Percentiles rank a stretch among this genome's conserved stretches.
Evolutionary conservation across 2,113 vertebrate genomes (phyloP).

Genomic region (Colossoma macropomum): DNA sequence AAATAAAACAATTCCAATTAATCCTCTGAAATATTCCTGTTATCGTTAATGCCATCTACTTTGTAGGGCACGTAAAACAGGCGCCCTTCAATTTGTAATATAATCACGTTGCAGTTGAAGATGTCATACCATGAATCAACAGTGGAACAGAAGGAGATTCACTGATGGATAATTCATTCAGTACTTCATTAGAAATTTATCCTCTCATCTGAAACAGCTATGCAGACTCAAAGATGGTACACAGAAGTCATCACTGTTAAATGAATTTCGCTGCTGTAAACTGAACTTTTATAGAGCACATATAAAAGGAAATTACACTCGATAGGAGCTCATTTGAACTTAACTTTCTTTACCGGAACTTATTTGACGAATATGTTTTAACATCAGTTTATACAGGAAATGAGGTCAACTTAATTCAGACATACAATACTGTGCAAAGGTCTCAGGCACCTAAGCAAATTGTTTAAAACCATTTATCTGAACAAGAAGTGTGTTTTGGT

Average conservation of each 20-base stretch:
- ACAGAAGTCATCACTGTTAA: neutral
- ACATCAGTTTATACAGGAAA: no score
- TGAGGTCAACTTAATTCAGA: no score
- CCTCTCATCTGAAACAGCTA: neutral
- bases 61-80: neutral
- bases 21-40: conserved; percentile 43
- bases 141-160: conserved; percentile 10
- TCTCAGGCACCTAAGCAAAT: no score
- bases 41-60: conserved; percentile 34
- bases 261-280: neutral
- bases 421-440: no score
- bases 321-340: neutral
- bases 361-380: neutral
- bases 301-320: neutral
- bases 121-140: conserved; percentile 2
- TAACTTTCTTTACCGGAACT: neutral
- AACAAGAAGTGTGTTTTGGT: no score
- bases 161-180: neutral
- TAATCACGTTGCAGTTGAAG: conserved; percentile 9
- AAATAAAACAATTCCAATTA: conserved; percentile 55
- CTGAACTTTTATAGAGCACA: neutral
- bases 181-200: neutral
- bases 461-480: no score
- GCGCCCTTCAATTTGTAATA: neutral
- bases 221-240: neutral